Evolutionary conservation across 2,888 invertebrate genomes (phyloP).

Genomic region (Pterobdella sp.): DNA sequence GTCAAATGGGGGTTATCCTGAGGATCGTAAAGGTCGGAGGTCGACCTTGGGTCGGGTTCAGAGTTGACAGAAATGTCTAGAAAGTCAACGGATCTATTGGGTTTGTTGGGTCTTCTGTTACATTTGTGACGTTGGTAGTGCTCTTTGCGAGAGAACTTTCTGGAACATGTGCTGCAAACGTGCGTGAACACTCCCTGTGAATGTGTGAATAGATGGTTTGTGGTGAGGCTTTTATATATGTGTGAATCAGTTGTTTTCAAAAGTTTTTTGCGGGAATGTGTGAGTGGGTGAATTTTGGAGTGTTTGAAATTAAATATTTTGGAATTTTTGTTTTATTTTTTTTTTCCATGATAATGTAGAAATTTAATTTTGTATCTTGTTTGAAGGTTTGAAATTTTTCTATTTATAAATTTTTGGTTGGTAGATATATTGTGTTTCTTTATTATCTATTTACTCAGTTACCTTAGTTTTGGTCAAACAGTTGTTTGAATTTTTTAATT

Average conservation of each 20-base stretch:
- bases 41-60: constrained; percentile 15
- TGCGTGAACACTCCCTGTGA: constrained; percentile 36
- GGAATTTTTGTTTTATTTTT: too few species aligned
- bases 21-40: not conserved
- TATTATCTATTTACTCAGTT: too few species aligned
- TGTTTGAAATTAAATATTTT: not conserved
- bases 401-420: too few species aligned
- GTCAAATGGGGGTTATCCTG: not conserved
- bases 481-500: too few species aligned
- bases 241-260: too few species aligned
- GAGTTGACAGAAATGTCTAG: constrained; percentile 25
- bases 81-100: constrained; percentile 21
- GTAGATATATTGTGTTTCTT: too few species aligned
- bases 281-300: not conserved
- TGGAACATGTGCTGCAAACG: constrained; percentile 36
- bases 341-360: too few species aligned
- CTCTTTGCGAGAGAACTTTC: constrained; percentile 39
- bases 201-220: not conserved
- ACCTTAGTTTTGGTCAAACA: too few species aligned
- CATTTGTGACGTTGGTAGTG: constrained; percentile 39
- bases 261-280: constrained; percentile 1
- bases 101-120: constrained; percentile 37
- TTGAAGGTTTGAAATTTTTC: too few species aligned
- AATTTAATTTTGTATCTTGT: too few species aligned
- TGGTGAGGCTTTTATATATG: too few species aligned